phyloP scores from a whole-genome alignment of 2,797 vertebrate species.

The Molossus alvarezi region DNA sequence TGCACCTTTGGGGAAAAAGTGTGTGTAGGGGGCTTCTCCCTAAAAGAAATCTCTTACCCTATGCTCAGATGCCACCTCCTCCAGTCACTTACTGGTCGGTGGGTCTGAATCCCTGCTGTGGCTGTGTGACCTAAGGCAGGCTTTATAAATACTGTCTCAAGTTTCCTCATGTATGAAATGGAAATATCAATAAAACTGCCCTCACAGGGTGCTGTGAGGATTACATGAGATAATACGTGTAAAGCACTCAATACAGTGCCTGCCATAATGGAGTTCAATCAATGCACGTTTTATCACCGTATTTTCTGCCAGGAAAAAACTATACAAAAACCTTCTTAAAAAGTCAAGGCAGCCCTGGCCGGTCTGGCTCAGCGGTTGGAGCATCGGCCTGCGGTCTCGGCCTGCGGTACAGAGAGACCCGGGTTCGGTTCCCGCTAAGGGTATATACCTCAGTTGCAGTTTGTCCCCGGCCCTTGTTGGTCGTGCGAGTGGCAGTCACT shows the following conservation, averaged over 20 bases:
- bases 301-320: conserved; percentile 11
- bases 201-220: neutral
- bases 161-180: neutral
- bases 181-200: neutral
- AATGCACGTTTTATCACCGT: neutral
- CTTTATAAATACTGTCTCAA: neutral
- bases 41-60: neutral
- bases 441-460: too few species aligned
- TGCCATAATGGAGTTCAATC: neutral
- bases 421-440: too few species aligned
- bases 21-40: neutral
- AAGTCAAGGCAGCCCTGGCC: too few species aligned
- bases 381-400: neutral
- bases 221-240: neutral
- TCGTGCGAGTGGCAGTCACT: too few species aligned
- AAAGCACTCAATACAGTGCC: neutral
- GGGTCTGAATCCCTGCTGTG: neutral
- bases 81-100: neutral
- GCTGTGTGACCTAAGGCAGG: too few species aligned
- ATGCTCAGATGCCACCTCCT: neutral
- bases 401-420: too few species aligned
- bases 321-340: neutral
- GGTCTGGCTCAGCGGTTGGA: neutral
- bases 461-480: too few species aligned
- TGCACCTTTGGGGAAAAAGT: neutral